Evolutionary conservation across 2,797 vertebrate genomes (phyloP).

Genomic region (Mus spretus): DNA sequence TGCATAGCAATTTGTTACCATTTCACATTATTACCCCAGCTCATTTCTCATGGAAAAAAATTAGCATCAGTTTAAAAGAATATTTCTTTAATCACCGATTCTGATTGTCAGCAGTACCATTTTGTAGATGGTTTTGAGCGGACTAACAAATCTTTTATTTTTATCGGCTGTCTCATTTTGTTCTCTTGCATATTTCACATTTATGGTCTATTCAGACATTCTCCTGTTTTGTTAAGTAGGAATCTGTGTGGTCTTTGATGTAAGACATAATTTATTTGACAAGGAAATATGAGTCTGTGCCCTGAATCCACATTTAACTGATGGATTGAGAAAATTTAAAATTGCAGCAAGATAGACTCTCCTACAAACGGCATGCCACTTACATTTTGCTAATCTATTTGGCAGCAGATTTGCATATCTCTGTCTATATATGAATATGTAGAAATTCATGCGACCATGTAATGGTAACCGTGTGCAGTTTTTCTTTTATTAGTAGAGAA

Average conservation of each 20-base stretch:
- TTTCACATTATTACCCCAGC: constrained; percentile 82
- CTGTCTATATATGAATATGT: constrained; percentile 77
- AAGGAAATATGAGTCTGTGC: constrained; percentile 92
- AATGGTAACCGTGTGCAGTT: constrained; percentile 22
- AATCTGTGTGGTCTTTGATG: constrained; percentile 94
- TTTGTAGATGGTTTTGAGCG: constrained; percentile 90
- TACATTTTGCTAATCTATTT: constrained; percentile 89
- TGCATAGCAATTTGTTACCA: constrained; percentile 76
- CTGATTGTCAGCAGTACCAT: constrained; percentile 93
- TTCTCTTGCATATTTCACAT: constrained; percentile 95
- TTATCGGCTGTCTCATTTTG: constrained; percentile 97
- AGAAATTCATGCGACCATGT: constrained; percentile 50
- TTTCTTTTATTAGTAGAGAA: constrained; percentile 72
- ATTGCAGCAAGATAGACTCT: constrained; percentile 90
- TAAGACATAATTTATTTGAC: constrained; percentile 95
- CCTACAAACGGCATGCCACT: constrained; percentile 79
- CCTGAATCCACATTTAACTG: constrained; percentile 94
- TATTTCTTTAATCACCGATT: constrained; percentile 96
- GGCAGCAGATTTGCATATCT: constrained; percentile 86
- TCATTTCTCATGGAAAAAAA: constrained; percentile 85
- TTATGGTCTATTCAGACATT: constrained; percentile 93
- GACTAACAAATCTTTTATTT: constrained; percentile 95
- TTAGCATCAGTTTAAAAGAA: constrained; percentile 94
- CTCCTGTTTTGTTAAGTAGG: constrained; percentile 93
- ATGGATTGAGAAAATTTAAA: constrained; percentile 92